Evolutionary conservation across 2,888 invertebrate species (phyloP).

Genomic region (Eupithecia dodoneata): DNA sequence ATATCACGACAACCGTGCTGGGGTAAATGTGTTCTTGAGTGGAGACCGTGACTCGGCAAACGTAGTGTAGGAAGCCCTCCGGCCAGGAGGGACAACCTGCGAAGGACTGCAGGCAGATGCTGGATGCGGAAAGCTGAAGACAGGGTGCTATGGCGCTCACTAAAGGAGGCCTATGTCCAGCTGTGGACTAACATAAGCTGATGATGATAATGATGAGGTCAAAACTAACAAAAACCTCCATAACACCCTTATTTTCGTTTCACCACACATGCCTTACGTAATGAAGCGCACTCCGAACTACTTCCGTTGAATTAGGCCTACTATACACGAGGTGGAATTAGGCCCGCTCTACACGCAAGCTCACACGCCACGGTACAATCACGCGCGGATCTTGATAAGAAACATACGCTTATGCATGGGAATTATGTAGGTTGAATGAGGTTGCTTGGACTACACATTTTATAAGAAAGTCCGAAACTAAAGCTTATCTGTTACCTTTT

Average conservation of each 20-base stretch:
- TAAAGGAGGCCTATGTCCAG: too few species aligned
- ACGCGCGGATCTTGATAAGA: conserved; percentile 29
- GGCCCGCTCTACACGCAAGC: conserved; percentile 35
- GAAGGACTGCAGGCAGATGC: too few species aligned
- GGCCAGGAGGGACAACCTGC: too few species aligned
- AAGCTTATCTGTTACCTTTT: neutral
- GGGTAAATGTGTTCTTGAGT: too few species aligned
- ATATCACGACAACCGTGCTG: too few species aligned
- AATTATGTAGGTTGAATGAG: neutral
- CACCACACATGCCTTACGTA: conserved; percentile 18
- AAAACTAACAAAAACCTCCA: neutral
- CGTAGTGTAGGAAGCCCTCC: too few species aligned
- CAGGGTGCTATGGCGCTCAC: too few species aligned
- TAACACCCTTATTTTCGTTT: neutral
- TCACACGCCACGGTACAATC: conserved; percentile 38
- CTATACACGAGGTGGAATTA: conserved; percentile 34
- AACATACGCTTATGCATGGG: conserved; percentile 25
- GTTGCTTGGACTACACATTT: neutral
- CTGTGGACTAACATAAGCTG: too few species aligned
- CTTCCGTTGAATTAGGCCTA: conserved; percentile 35
- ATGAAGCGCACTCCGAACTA: conserved; percentile 33
- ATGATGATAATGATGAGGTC: neutral
- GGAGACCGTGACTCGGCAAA: too few species aligned
- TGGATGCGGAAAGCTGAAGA: too few species aligned
- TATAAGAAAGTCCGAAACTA: neutral